A percentile compares a stretch with the other conserved stretches of the same genome.
Conservation (phyloP, 2,888 invertebrate species). For the Thecocarcelia acutangulata region DNA sequence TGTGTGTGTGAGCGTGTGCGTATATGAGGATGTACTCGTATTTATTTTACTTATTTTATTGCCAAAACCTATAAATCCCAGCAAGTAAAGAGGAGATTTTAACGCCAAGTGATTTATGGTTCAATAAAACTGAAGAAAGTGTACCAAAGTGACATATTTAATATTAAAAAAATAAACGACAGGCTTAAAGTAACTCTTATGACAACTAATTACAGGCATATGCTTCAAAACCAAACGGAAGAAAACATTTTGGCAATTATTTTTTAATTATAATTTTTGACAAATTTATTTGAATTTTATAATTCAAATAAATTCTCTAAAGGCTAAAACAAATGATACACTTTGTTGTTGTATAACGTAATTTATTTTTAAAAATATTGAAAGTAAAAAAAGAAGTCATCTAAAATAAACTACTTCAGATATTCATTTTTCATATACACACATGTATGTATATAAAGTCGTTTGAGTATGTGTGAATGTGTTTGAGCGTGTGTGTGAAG, state of each 20-base stretch:
- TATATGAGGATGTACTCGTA: too few relatives aligned
- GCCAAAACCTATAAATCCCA: conserved; percentile 46
- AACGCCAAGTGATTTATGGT: conserved; percentile 52
- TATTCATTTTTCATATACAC: neutral
- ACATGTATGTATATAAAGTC: too few relatives aligned
- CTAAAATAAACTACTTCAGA: neutral
- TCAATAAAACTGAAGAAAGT: conserved; percentile 43
- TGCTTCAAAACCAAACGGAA: conserved; percentile 10
- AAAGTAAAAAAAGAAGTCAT: neutral
- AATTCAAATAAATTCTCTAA: conserved; percentile 10
- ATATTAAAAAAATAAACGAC: conserved; percentile 24
- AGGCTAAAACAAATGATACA: neutral
- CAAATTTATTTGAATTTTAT: conserved; percentile 12
- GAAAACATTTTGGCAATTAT: conserved; percentile 4
- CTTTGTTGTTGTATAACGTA: too few relatives aligned
- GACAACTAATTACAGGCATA: conserved; percentile 45
- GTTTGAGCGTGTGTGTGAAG: neutral
- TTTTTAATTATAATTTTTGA: neutral
- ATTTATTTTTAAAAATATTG: neutral
- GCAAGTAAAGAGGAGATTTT: conserved; percentile 48
- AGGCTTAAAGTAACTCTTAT: conserved; percentile 21
- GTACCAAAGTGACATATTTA: conserved; percentile 32
- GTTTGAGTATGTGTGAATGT: neutral
- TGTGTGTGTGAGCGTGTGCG: neutral
- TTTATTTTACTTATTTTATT: conserved; percentile 36